Base-by-base conservation (phyloP, 2,113 vertebrate species). In the Regulus satrapa region DNA sequence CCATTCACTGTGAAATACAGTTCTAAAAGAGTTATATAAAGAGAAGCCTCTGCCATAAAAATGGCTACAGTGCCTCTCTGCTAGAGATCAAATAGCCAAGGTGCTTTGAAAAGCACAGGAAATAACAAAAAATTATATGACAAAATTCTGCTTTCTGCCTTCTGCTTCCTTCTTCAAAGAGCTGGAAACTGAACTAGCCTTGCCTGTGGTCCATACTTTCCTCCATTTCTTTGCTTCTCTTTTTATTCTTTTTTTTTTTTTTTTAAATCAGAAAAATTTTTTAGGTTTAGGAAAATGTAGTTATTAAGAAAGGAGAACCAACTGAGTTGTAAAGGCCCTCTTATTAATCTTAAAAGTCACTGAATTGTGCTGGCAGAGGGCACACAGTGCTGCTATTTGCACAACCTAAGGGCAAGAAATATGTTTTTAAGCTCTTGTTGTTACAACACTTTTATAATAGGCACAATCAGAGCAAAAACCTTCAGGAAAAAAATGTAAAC, bases 401-500 rank as follows among this genome's bases (percentile, higher is more conserved):
- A 62, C 58, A 85, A 9, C 20, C 48, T 40, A 55, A 83, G 78
- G 63, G 31, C 81, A 90, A 79, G 5, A 77, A 77, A 51, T 17
- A 36, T 72, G 82, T 80, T 80, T 62, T 56, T 43, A 31, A 61
- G 49, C n/a, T 89, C 23, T 88, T 91, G 69, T 71, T 88, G 63
- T 85, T 96, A 36, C 11, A 69, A 54, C 15, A 51, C 62, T 85
- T 92, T 83, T 76, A 62, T 88, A 85, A 89, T 64, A 82, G 43
- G 29, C 41, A 49, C 21, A 91, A 32, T 73, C 63, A 77, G 77
- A 91, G 67, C 54, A 94, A 89, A 91, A 91, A 16, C 66, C 58
- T 94, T 76, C 66, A 45, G 45, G 58, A 81, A 82, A 93, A 93
- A 88, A 94, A 95, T 82, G 84, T 88, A 92, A 95, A 95, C 34